Base-by-base conservation (phyloP, 2,113 vertebrate species). In the Tetrao urogallus region DNA sequence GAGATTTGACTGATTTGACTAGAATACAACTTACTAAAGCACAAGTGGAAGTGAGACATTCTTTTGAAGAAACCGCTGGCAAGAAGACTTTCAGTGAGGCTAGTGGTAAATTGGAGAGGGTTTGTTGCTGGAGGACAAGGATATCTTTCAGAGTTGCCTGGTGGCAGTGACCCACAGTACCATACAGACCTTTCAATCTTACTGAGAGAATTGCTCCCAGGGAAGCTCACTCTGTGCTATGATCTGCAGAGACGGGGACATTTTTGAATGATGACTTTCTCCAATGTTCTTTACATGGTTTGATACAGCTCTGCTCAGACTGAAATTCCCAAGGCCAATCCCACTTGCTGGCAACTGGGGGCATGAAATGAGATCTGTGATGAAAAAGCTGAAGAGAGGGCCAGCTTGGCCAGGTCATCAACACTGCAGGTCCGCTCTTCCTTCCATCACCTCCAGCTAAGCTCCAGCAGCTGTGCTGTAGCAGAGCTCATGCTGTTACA, bases 401-500 rank as follows among this genome's bases (percentile, higher is more conserved):
- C 32, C 57, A 67, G 7, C 27, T 79, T 82, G 64, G 58, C 66
- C 75, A 87, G 32, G 11, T 8, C 24, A 82, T 40, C 70, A 50
- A 6, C 2, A 18, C 28, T 28, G 20, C 40, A 47, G 43, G 27
- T 75, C 69, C 72, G 6, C 16, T 88, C 34, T 83, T 83, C 45
- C 64, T 90, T 65, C 57, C 56, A 93, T 40, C 32, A 76, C 21
- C 66, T 73, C 84, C 79, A 82, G 72, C 43, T 80, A 60, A 58
- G 52, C 47, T 93, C 79, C 20, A 13, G 67, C 57, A 92, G 74
- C 36, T 78, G 32, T 93, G 60, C 48, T 75, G 47, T 6, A 28
- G 36, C 13, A 4, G 48, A 86, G 20, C 43, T 43, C 57, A 67
- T 88, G 28, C 82, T 81, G 43, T 65, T 82, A 81, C 45, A 76